Conservation (phyloP, 2,888 invertebrate genomes). For the Parnassius smintheus region DNA sequence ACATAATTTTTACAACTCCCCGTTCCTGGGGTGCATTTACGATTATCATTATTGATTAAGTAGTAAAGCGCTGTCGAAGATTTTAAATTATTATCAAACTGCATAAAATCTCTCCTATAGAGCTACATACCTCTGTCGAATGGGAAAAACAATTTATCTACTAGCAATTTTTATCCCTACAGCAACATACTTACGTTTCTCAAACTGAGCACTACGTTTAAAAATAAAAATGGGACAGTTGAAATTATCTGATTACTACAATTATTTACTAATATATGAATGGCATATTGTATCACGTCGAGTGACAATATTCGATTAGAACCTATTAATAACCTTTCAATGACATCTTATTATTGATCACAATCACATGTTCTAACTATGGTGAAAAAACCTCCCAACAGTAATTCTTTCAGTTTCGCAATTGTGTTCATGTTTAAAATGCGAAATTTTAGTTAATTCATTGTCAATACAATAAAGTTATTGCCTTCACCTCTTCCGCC, state of each 20-base stretch:
- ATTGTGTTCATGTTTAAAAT: neutral
- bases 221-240: conserved; percentile 35
- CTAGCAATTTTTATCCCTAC: conserved; percentile 2
- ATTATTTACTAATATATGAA: conserved; percentile 36
- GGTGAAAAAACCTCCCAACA: neutral
- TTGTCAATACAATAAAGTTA: no score
- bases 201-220: conserved; percentile 37
- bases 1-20: conserved; percentile 65
- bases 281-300: conserved; percentile 41
- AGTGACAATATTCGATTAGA: neutral
- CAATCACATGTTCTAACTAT: neutral
- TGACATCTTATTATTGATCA: neutral
- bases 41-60: conserved; percentile 9
- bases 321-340: conserved; percentile 1
- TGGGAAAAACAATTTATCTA: conserved; percentile 4
- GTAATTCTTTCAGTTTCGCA: neutral
- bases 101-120: neutral
- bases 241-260: conserved; percentile 29
- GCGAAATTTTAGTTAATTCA: no score
- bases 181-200: conserved; percentile 21
- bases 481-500: no score
- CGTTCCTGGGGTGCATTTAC: conserved; percentile 19
- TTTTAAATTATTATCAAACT: conserved; percentile 1
- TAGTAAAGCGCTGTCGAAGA: conserved; percentile 9
- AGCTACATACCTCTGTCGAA: neutral